phyloP scores from a whole-genome alignment of 1,140 invertebrate species.

The Oryctes rhinoceros region DNA sequence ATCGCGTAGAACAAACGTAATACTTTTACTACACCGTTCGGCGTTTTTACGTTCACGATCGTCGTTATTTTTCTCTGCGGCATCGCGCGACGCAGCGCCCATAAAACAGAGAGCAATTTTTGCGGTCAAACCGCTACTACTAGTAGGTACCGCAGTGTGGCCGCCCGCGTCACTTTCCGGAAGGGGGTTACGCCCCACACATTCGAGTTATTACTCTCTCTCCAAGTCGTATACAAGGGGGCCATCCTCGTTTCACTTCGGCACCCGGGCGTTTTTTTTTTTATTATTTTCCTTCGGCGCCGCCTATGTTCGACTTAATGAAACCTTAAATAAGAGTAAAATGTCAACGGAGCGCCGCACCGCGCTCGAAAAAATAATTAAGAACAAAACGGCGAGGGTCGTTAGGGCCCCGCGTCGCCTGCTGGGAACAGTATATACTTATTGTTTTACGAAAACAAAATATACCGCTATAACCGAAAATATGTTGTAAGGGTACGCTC shows the following conservation, averaged over 20 bases:
- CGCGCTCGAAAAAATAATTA: constrained; percentile 14
- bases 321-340: constrained; percentile 15
- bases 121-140: neutral
- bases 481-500: no score
- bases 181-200: constrained; percentile 13
- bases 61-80: neutral
- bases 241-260: neutral
- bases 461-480: no score
- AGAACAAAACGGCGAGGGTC: neutral
- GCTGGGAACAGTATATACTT: no score
- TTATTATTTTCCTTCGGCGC: constrained; percentile 8
- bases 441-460: no score
- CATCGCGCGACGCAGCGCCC: neutral
- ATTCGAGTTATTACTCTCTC: neutral
- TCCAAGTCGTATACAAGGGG: neutral
- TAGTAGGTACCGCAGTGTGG: neutral
- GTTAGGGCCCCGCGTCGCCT: neutral
- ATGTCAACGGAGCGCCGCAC: neutral
- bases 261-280: neutral
- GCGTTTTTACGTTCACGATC: neutral
- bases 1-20: constrained; percentile 13
- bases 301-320: constrained; percentile 9
- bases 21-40: constrained; percentile 18
- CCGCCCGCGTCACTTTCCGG: neutral
- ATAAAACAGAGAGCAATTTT: neutral